phyloP scores from a whole-genome alignment of 2,797 vertebrate genomes.

The Stomatorhinus walkeri region DNA sequence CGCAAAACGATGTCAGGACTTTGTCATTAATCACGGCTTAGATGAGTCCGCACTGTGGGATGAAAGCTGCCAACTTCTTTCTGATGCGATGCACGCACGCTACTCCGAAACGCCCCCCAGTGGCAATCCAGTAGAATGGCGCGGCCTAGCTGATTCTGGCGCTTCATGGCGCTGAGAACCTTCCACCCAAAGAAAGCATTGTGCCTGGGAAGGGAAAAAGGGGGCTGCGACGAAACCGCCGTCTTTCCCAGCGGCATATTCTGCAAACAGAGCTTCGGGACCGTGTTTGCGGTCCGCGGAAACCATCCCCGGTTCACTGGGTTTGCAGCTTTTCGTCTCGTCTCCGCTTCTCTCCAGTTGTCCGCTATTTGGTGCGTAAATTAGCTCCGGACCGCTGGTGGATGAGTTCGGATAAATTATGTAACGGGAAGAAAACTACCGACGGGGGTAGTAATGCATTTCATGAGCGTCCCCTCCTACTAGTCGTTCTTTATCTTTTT shows the following conservation, averaged over 20 bases:
- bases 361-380: not conserved
- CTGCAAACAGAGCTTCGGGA: not conserved
- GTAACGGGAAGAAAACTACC: not conserved
- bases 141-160: conserved; percentile 23
- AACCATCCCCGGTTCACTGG: not conserved
- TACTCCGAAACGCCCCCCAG: conserved; percentile 6
- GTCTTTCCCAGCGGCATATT: not conserved
- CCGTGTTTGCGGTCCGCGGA: not conserved
- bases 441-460: not conserved
- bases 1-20: not conserved
- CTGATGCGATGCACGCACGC: not conserved
- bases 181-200: conserved; percentile 23
- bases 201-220: not conserved
- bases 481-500: not conserved
- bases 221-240: not conserved
- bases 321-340: not conserved
- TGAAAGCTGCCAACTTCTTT: not conserved
- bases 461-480: not conserved
- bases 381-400: not conserved
- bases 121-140: conserved; percentile 1
- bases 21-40: not conserved
- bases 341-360: not conserved
- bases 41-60: not conserved
- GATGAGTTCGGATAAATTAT: not conserved
- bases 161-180: conserved; percentile 18